Base-by-base conservation (phyloP, 2,888 invertebrate species). In the Ctenicera cuprea region DNA sequence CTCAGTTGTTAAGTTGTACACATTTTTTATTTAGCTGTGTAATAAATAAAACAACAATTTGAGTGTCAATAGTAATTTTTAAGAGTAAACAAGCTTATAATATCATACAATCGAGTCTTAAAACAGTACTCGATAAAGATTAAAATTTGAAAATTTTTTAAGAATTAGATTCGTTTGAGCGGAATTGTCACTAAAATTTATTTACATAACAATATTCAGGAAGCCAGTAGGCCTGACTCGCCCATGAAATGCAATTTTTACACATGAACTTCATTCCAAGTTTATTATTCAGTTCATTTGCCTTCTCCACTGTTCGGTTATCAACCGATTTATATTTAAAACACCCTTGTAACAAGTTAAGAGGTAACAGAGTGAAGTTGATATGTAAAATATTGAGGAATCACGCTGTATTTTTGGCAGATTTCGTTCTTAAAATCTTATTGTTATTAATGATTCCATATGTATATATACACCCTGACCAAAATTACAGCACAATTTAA, bases 1-100 rank as follows among this genome's bases (percentile, higher is more conserved):
- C 8, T 33, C 9, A 33, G 1, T 9, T 33, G 33, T 33, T 9
- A 33, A 26, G 33, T 43, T 43, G 43, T 43, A 43, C n/a, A 16
- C 14, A 20, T 48, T 7, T 11, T 16, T 48, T 20, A 48, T 48
- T 11, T 1, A 48, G 48, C 4, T 48, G 41, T 48, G 20, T 11
- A 52, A 3, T 26, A 45, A 69, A 65, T 75, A 64, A 78, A 73
- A 71, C 45, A 20, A 67, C 45, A 45, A 22, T 16, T 11, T 59
- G 45, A 59, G 77, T 77, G 78, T 74, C 80, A 80, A 80, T 79
- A 80, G 77, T 79, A 80, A 79, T 82, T 82, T 82, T 80, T 80
- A 78, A 81, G 80, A 83, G 82, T 83, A 83, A 82, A 82, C 81
- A 84, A 84, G 83, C 83, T 81, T 83, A 81, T 82, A 81, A 81